These are phyloP conservation scores for Pachyseris speciosa DNA, from an alignment of 64 coral and sea anemone genomes.

Conservation along the genomic window DNA sequence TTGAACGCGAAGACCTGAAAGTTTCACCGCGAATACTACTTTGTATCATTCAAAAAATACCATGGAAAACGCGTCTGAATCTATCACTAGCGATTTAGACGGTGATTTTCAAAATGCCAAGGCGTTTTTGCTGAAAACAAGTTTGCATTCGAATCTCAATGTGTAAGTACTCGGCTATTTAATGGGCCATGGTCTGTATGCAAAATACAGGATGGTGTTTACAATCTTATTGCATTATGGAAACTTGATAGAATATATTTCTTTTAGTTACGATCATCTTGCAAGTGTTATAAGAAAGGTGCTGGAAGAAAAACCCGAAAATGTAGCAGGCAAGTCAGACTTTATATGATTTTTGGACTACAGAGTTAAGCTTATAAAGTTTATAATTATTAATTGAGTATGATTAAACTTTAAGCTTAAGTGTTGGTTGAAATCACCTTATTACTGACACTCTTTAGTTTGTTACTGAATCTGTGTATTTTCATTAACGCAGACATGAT, in stretches of 20 bases:
- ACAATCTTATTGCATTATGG: not conserved
- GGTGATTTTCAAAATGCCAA: constrained; percentile 95
- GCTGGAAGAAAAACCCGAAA: constrained; percentile 71
- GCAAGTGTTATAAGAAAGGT: constrained; percentile 81
- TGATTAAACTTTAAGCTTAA: constrained; percentile 36
- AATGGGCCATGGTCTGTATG: too few species aligned
- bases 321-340: constrained; percentile 73
- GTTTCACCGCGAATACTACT: not conserved
- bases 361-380: too few species aligned
- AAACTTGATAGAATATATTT: constrained; percentile 10
- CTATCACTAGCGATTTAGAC: constrained; percentile 71
- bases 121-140: constrained; percentile 94
- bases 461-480: not conserved
- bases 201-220: not conserved
- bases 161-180: constrained; percentile 79
- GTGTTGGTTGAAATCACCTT: constrained; percentile 1
- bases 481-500: constrained; percentile 67
- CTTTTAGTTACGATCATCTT: constrained; percentile 92
- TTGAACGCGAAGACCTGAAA: not conserved
- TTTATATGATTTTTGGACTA: too few species aligned
- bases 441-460: not conserved
- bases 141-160: constrained; percentile 88
- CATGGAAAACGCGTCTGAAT: constrained; percentile 70
- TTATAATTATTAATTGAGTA: too few species aligned
- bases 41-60: not conserved